Evolutionary conservation across 1,140 invertebrate species (phyloP).

Genomic region (Monochamus saltuarius): DNA sequence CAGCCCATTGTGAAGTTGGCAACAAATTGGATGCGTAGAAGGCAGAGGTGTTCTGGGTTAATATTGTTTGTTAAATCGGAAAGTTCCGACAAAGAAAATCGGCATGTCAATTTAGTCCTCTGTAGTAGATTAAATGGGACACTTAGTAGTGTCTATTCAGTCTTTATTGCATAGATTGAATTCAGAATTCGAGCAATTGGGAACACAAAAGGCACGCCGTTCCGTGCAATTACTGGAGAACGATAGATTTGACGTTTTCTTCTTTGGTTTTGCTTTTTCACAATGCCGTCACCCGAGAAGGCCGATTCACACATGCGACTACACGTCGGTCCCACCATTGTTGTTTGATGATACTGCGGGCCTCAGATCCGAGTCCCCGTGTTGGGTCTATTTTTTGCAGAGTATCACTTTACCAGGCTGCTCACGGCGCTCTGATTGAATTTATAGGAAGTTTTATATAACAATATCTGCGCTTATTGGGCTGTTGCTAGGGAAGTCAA

Average conservation of each 20-base stretch:
- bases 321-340: too few relatives aligned
- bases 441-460: too few relatives aligned
- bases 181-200: conserved; percentile 12
- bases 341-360: too few relatives aligned
- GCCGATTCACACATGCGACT: too few relatives aligned
- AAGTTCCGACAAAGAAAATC: conserved; percentile 16
- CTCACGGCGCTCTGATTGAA: too few relatives aligned
- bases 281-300: too few relatives aligned
- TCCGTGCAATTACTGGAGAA: conserved; percentile 8
- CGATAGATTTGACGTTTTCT: conserved; percentile 3
- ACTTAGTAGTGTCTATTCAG: conserved; percentile 16
- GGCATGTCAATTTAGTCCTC: conserved; percentile 10
- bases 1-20: conserved; percentile 3
- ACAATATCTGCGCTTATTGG: too few relatives aligned
- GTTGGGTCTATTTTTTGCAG: too few relatives aligned
- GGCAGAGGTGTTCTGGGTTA: not conserved
- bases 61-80: conserved; percentile 19
- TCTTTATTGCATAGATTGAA: conserved; percentile 16
- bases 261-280: too few relatives aligned
- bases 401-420: too few relatives aligned
- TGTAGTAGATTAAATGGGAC: conserved; percentile 14
- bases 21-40: conserved; percentile 1
- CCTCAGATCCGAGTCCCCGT: too few relatives aligned
- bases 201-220: conserved; percentile 11
- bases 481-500: too few relatives aligned